These are phyloP conservation scores for Caenorhabditis brenneri DNA, from an alignment of 1,140 invertebrate species.

Conservation along the genomic window DNA sequence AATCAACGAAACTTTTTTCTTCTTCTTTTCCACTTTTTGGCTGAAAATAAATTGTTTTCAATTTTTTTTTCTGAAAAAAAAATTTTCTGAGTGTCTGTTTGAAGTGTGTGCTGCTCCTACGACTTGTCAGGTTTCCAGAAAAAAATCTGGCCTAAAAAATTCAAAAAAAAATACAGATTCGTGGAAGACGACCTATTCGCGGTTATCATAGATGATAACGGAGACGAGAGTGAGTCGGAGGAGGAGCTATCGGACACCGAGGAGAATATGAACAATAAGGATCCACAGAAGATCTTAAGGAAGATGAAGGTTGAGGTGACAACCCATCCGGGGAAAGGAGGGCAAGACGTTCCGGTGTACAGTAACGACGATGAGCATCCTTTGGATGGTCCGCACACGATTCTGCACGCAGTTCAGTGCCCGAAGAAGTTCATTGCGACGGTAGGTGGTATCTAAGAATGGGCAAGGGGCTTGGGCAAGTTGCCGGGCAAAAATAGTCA, in stretches of 20 bases:
- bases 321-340: slow-evolving; percentile 15
- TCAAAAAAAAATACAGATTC: background rate
- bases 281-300: slow-evolving; percentile 23
- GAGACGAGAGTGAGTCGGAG: slow-evolving; percentile 1
- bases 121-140: no score
- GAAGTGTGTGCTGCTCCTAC: background rate
- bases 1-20: background rate
- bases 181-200: slow-evolving; percentile 22
- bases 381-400: slow-evolving; percentile 8
- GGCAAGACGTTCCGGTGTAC: background rate
- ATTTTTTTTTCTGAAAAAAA: no score
- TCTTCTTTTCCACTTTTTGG: background rate
- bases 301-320: slow-evolving; percentile 1
- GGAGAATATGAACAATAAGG: slow-evolving; percentile 1
- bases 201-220: slow-evolving; percentile 23
- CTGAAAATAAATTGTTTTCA: background rate
- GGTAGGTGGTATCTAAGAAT: background rate
- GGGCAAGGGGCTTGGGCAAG: no score
- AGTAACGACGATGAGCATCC: slow-evolving; percentile 19
- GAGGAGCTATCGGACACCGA: slow-evolving; percentile 1
- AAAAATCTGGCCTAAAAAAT: background rate
- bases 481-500: no score
- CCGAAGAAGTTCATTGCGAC: slow-evolving; percentile 11
- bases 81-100: background rate
- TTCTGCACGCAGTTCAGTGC: slow-evolving; percentile 19